These are phyloP conservation scores for Euwallacea similis DNA, from an alignment of 1,140 invertebrate genomes.

Conservation along the genomic window DNA sequence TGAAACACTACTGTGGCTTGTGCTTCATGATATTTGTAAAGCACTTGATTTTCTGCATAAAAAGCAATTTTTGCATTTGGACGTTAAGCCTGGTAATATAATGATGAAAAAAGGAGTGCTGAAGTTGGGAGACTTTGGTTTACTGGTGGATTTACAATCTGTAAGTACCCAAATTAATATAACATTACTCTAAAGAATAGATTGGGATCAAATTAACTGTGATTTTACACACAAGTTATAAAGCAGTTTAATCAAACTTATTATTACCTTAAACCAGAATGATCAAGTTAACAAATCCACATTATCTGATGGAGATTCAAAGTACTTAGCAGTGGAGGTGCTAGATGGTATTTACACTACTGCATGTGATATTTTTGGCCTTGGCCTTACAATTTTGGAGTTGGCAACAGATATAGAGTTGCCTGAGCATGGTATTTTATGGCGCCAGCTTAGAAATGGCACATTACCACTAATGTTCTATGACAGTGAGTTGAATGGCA, in stretches of 20 bases:
- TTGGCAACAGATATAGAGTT: constrained; percentile 71
- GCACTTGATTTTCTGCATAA: constrained; percentile 43
- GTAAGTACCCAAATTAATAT: constrained; percentile 50
- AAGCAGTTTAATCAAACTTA: neutral
- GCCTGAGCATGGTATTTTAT: constrained; percentile 66
- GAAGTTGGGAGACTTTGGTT: constrained; percentile 76
- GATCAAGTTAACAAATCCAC: constrained; percentile 31
- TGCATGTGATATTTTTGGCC: constrained; percentile 66
- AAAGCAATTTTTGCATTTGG: constrained; percentile 68
- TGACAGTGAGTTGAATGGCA: constrained; percentile 34
- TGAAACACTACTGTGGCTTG: constrained; percentile 54
- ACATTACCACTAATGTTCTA: constrained; percentile 35
- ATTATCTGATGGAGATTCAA: constrained; percentile 71
- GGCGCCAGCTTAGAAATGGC: constrained; percentile 65
- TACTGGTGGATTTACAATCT: constrained; percentile 67
- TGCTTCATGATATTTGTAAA: constrained; percentile 53
- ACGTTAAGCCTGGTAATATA: constrained; percentile 80
- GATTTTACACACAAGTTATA: no score
- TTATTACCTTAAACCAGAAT: constrained; percentile 17
- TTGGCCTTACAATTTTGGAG: constrained; percentile 76
- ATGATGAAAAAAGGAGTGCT: constrained; percentile 64
- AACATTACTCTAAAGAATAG: no score
- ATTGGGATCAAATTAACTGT: no score
- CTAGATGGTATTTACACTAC: constrained; percentile 65
- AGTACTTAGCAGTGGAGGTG: constrained; percentile 75